phyloP scores from a whole-genome alignment of 2,113 vertebrate genomes.

The Apus apus region DNA sequence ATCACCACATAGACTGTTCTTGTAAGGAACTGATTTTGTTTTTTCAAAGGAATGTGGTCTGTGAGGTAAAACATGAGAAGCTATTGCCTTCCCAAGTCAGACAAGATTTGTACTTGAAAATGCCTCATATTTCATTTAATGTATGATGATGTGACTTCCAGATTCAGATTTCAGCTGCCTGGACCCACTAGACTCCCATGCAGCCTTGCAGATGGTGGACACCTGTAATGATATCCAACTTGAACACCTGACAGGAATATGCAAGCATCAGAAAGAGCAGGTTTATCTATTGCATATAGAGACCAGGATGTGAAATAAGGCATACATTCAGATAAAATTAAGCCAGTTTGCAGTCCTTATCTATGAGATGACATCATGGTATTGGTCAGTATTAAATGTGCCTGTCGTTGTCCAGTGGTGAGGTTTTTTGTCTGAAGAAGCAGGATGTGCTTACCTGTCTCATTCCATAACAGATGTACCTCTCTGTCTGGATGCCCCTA shows the following conservation, averaged over 20 bases:
- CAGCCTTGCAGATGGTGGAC: neutral
- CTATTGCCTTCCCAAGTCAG: neutral
- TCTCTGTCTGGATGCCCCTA: conserved; percentile 5
- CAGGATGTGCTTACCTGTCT: neutral
- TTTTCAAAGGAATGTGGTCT: neutral
- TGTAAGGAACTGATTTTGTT: neutral
- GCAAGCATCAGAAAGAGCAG: neutral
- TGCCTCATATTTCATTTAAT: neutral
- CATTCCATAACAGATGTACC: neutral
- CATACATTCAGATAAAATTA: neutral
- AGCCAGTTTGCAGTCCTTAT: neutral
- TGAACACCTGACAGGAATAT: neutral
- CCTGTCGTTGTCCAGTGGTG: neutral
- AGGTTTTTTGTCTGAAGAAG: neutral
- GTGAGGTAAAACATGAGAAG: neutral
- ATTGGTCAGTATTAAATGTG: neutral
- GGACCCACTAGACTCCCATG: neutral
- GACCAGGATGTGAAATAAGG: neutral
- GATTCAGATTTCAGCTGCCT: neutral
- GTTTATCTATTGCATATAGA: neutral
- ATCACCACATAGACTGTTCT: neutral
- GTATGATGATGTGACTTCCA: fast-evolving
- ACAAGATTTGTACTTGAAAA: neutral
- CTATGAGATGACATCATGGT: neutral
- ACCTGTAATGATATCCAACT: neutral